These are phyloP conservation scores for Idaea dimidiata DNA, from an alignment of 2,888 invertebrate genomes.

Conservation along the genomic window DNA sequence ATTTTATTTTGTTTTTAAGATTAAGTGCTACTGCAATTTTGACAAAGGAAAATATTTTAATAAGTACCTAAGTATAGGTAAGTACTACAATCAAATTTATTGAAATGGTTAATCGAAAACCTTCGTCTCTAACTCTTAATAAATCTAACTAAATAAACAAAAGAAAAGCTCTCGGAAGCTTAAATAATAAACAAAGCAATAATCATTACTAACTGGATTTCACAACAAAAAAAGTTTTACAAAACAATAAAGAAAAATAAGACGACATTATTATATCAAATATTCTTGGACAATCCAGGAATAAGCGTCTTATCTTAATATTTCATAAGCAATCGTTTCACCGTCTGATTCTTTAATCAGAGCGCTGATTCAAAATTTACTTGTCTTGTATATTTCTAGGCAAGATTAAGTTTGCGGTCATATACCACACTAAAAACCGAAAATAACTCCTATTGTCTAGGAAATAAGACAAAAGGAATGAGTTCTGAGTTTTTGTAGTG, in stretches of 20 bases:
- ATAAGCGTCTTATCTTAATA: constrained; percentile 67
- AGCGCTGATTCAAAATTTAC: constrained; percentile 68
- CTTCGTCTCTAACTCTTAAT: not conserved
- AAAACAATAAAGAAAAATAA: constrained; percentile 37
- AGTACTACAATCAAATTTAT: too few relatives aligned
- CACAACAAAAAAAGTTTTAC: constrained; percentile 36
- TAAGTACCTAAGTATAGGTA: too few relatives aligned
- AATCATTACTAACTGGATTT: constrained; percentile 13
- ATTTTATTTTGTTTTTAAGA: too few relatives aligned
- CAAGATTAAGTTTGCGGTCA: constrained; percentile 35
- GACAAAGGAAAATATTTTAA: too few relatives aligned
- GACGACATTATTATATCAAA: constrained; percentile 49
- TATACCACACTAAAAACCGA: constrained; percentile 7
- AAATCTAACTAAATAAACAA: not conserved
- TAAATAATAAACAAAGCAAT: not conserved
- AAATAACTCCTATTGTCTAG: constrained; percentile 37
- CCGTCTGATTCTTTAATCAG: constrained; percentile 71
- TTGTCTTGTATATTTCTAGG: constrained; percentile 52
- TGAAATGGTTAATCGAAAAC: not conserved
- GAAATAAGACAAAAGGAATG: constrained; percentile 37
- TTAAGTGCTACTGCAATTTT: too few relatives aligned
- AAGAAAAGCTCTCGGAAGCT: not conserved
- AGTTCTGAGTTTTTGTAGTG: constrained; percentile 29
- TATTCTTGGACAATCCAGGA: constrained; percentile 59
- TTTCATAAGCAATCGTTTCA: constrained; percentile 71